Conservation (phyloP, 2,797 vertebrate species). For the Ceryle rudis region DNA sequence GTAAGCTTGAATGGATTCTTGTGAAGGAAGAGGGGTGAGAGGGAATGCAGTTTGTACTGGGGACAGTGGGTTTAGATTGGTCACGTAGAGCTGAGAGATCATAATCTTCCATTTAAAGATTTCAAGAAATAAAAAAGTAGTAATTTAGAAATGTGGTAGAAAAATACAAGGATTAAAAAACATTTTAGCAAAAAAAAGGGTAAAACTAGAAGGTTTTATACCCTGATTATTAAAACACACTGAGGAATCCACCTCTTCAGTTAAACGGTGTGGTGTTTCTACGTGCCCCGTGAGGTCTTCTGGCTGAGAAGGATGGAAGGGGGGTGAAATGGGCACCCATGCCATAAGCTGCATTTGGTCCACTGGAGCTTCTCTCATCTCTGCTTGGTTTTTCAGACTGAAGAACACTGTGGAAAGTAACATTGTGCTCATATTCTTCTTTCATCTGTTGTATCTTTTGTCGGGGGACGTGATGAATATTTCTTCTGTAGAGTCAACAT, state of each 20-base stretch:
- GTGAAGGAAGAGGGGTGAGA: not conserved
- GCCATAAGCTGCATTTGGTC: not conserved
- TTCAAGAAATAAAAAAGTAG: not conserved
- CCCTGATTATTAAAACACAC: constrained; percentile 20
- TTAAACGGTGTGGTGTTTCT: not conserved
- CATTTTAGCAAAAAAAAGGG: constrained; percentile 2
- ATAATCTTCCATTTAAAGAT: not conserved
- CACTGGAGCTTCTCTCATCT: constrained; percentile 7
- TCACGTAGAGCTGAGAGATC: not conserved
- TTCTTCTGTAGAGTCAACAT: constrained; percentile 71
- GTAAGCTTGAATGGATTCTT: not conserved
- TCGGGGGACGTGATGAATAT: constrained; percentile 77
- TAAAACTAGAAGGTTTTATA: not conserved
- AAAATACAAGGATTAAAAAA: constrained; percentile 67
- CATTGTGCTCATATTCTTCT: constrained; percentile 77
- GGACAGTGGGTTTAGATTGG: not conserved
- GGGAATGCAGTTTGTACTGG: not conserved
- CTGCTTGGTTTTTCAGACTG: constrained; percentile 72
- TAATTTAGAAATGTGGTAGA: not conserved
- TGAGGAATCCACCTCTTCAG: constrained; percentile 19
- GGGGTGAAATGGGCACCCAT: not conserved
- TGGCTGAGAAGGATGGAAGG: not conserved
- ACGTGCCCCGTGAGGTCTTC: not conserved
- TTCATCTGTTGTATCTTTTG: constrained; percentile 83
- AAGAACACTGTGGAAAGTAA: constrained; percentile 81